Evolutionary conservation across 2,797 vertebrate genomes (phyloP), one percentile per base, ranked within the genome.

Genomic region (Taeniopygia guttata): DNA sequence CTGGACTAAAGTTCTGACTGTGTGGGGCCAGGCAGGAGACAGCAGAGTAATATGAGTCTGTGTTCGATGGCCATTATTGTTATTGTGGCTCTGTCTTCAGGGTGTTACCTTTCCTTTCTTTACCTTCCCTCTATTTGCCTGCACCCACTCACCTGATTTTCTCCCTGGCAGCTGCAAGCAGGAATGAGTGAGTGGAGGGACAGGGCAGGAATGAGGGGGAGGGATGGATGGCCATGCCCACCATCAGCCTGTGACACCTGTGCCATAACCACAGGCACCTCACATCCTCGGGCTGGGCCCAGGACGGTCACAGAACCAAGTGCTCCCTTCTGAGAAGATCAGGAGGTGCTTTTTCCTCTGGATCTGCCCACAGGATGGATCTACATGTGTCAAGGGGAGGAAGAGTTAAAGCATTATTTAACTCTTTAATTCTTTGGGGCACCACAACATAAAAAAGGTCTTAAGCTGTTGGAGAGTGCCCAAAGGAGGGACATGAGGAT

Each of bases 361-460:
- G 42, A 26, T 84, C 76, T 91, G 56, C 72, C 73, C 19, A 9
- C 7, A 40, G 56, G 40, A 29, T 36, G 36, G 38, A 32, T 34
- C 16, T 11, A 3, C 0, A 0, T 13, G 27, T 38, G 42, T 38
- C 29, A 54, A 3, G 54, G 64, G 34, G 68, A 72, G 36, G 45
- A 56, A 20, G 23, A 80, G 26, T 7, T 80, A 7, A 36, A 72
- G 36, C 29, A 8, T 46, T 40, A 40, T 40, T 40, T 12, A 40
- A 40, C 38, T 34, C 34, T 30, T 40, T 40, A 40, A 40, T 15
- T 40, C 40, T 36, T 42, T 42, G 18, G 60, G 30, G 17, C 21
- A 48, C 8, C 46, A 16, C 9, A 2, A 0, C 13, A 5, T 26
- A 3, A 40, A 3, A 38, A 16, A 21, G 45, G 4, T n/a, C 19